These are phyloP conservation scores for Ephydatia muelleri DNA, from an alignment of 37 sponge, comb jelly and placozoan genomes.

Conservation along the genomic window DNA sequence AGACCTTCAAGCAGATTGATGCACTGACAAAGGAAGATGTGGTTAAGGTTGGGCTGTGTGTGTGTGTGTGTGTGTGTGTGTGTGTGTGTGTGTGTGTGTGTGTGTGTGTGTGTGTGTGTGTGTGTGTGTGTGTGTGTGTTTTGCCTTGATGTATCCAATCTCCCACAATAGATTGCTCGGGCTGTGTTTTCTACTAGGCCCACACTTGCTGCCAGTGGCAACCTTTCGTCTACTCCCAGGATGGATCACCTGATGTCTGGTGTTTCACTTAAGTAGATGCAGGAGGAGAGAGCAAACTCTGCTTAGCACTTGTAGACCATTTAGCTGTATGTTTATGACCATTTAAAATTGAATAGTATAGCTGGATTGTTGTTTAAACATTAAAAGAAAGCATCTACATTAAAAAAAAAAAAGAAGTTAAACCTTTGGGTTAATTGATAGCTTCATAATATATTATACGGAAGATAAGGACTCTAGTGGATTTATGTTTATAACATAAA, in stretches of 20 bases:
- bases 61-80: background rate
- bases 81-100: background rate
- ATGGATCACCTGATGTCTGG: constrained; percentile 66
- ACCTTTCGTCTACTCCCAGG: constrained; percentile 50
- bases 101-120: background rate
- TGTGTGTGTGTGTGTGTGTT: background rate
- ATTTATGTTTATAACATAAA: too few relatives aligned
- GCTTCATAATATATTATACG: too few relatives aligned
- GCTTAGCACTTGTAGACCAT: background rate
- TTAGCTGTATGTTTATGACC: background rate
- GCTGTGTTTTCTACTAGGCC: constrained; percentile 58
- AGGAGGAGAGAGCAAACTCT: background rate
- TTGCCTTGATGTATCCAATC: background rate
- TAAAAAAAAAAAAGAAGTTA: too few relatives aligned
- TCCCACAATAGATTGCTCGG: constrained; percentile 46
- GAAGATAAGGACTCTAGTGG: too few relatives aligned
- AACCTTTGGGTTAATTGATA: too few relatives aligned
- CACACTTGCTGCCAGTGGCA: constrained; percentile 54
- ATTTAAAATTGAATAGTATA: background rate
- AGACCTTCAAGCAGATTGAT: constrained; percentile 46
- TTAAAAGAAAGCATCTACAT: too few relatives aligned
- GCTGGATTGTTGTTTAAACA: background rate
- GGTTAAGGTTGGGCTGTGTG: constrained; percentile 27
- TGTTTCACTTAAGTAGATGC: constrained; percentile 38
- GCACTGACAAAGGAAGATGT: constrained; percentile 59